Percentiles rank a stretch among this genome's conserved stretches.
Conservation (phyloP, 2,888 invertebrate species). For the Leucophora obtusa region DNA sequence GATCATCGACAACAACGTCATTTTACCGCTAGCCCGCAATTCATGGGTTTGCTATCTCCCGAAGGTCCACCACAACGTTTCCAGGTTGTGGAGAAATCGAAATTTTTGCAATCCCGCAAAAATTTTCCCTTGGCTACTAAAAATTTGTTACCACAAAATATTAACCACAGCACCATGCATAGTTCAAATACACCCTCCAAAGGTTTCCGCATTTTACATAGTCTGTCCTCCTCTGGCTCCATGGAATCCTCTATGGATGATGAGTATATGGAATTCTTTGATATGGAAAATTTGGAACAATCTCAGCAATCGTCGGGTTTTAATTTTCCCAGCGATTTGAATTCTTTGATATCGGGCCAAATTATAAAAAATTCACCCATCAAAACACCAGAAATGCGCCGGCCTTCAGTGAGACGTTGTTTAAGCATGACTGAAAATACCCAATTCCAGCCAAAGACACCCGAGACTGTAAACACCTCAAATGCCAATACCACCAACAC, state of each 20-base stretch:
- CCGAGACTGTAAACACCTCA: conserved; percentile 68
- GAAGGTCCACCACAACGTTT: conserved; percentile 77
- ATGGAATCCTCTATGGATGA: conserved; percentile 83
- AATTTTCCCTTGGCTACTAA: conserved; percentile 54
- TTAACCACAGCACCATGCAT: conserved; percentile 55
- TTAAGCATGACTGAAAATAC: conserved; percentile 79
- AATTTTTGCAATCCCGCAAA: conserved; percentile 48
- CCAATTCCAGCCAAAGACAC: conserved; percentile 74
- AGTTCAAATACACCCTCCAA: conserved; percentile 70
- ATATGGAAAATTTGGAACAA: conserved; percentile 80
- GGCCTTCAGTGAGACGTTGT: conserved; percentile 79
- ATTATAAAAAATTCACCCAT: conserved; percentile 75
- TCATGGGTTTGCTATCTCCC: conserved; percentile 74
- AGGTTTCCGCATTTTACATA: conserved; percentile 78
- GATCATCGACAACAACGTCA: conserved; percentile 65
- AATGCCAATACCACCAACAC: conserved; percentile 67
- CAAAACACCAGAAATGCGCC: conserved; percentile 79
- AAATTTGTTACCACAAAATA: conserved; percentile 75
- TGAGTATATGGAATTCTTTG: conserved; percentile 82
- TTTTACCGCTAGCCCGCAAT: conserved; percentile 69
- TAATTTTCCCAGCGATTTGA: conserved; percentile 81
- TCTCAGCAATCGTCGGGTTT: conserved; percentile 70
- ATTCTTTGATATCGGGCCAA: conserved; percentile 81
- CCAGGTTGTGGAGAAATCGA: conserved; percentile 69
- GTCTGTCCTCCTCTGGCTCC: conserved; percentile 80